Base-by-base conservation (phyloP, 2,888 invertebrate species). In the Cheilosia impressa region DNA sequence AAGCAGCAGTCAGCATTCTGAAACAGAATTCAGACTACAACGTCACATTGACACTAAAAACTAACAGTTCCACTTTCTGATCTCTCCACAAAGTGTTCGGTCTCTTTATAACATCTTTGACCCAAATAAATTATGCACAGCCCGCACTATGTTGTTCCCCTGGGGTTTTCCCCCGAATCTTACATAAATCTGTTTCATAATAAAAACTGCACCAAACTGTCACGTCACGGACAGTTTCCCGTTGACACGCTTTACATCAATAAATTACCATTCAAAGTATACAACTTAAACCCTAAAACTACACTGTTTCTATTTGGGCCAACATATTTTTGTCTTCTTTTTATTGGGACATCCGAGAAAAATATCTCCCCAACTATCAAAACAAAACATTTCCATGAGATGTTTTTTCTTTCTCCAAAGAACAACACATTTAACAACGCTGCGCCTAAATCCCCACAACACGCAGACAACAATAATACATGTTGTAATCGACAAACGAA, bases 251-350 rank as follows among this genome's bases (percentile, higher is more conserved):
- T 47, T 55, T 34, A 57, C 34, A 57, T 73, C 68, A 63, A 83
- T 83, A 83, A 83, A 83, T 83, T 68, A 83, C 57, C 73, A 73
- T 62, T 53, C 68, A 50, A 79, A 78, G 55, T 63, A 62, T 75
- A 75, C 69, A 78, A 52, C 65, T 50, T 80, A 71, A 75, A 75
- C 72, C 83, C 65, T 75, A 73, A 68, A 68, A 66, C 24, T 45
- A 57, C 53, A 52, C 45, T 68, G 27, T 41, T 27, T 19, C 53
- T 22, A 65, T 81, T 76, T 76, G 63, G 80, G 69, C 38, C 75
- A 68, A 55, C 3, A n/a, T 55, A 6, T 34, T 60, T 19, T 19
- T 57, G 7, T 41, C 27, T 27, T 27, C 27, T 27, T 27, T 65
- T 17, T 57, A 19, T 63, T 57, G 45, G 65, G 63, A 68, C 68